phyloP scores from a whole-genome alignment of 1,140 invertebrate species.

The Euborellia annulipes region DNA sequence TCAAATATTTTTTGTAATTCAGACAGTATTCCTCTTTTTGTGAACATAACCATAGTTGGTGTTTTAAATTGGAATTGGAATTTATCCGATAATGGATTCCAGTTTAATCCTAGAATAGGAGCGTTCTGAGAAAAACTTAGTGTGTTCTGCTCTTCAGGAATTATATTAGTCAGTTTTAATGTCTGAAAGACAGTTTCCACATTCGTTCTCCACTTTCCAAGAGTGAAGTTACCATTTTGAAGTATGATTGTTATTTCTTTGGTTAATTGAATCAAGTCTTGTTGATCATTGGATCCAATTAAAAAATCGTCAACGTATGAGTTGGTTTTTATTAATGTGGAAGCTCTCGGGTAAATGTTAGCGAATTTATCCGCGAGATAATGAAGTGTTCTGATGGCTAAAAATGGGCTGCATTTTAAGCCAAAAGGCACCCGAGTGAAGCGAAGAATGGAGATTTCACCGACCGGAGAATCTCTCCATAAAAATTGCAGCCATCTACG shows the following conservation, averaged over 20 bases:
- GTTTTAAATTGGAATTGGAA: too few species aligned
- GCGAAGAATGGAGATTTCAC: slow-evolving; percentile 16
- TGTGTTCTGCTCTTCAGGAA: too few species aligned
- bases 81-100: too few species aligned
- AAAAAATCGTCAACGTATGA: slow-evolving; percentile 31
- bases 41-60: too few species aligned
- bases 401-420: slow-evolving; percentile 8
- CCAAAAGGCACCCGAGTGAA: slow-evolving; percentile 20
- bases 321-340: slow-evolving; percentile 20
- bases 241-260: slow-evolving; percentile 5
- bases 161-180: too few species aligned
- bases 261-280: slow-evolving; percentile 4
- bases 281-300: slow-evolving; percentile 15
- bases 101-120: too few species aligned
- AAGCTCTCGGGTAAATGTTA: slow-evolving; percentile 14
- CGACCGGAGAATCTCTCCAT: slow-evolving; percentile 19
- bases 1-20: slow-evolving; percentile 24
- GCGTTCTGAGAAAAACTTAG: too few species aligned
- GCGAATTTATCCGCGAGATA: slow-evolving; percentile 14
- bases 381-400: slow-evolving; percentile 8
- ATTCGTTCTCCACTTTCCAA: slow-evolving; percentile 8
- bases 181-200: too few species aligned
- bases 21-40: slow-evolving; percentile 25
- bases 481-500: slow-evolving; percentile 25
- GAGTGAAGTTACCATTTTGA: not conserved